phyloP scores from a whole-genome alignment of 2,113 vertebrate species.

The Cariama cristata region DNA sequence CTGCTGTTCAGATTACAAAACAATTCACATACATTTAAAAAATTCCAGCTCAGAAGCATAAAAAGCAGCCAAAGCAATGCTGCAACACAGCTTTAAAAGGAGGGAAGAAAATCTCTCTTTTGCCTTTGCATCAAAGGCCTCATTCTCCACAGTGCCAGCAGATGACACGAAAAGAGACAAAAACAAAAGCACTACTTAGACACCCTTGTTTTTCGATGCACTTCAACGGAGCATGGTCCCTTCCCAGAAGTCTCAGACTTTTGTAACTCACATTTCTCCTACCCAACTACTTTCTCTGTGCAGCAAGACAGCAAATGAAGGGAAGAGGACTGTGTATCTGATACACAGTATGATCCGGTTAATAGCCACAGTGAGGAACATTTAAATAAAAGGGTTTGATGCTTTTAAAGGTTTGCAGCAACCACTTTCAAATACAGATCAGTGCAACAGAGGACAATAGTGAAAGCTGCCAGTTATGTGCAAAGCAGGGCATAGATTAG shows the following conservation, averaged over 20 bases:
- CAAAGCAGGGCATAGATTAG: constrained; percentile 37
- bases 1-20: not conserved
- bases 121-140: constrained; percentile 1
- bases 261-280: not conserved
- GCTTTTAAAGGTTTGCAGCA: not conserved
- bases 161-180: not conserved
- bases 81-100: not conserved
- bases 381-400: not conserved
- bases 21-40: not conserved
- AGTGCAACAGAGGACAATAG: constrained; percentile 19
- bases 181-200: not conserved
- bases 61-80: not conserved
- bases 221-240: not conserved
- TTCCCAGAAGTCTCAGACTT: not conserved
- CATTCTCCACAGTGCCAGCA: not conserved
- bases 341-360: not conserved
- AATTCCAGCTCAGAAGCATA: not conserved
- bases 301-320: not conserved
- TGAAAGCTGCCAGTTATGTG: constrained; percentile 35
- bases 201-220: not conserved
- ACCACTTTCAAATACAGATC: constrained; percentile 25
- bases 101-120: not conserved
- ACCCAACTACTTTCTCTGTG: not conserved
- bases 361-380: not conserved
- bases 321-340: not conserved